These are phyloP conservation scores for Glaucopsyche alexis DNA, from an alignment of 2,888 invertebrate species.

Conservation along the genomic window DNA sequence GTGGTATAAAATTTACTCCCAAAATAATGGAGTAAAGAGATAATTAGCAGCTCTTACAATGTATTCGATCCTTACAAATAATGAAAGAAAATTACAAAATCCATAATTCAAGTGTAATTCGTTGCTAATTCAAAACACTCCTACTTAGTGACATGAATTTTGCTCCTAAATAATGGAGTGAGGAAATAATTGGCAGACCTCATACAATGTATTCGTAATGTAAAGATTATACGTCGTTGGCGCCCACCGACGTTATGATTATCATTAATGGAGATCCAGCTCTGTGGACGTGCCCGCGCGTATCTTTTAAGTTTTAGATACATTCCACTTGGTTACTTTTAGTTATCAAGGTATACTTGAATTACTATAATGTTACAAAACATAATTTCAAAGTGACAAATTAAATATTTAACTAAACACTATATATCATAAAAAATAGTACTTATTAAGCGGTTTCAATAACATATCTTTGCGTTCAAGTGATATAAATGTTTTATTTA, in stretches of 20 bases:
- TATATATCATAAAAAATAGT: too few relatives aligned
- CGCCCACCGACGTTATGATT: conserved; percentile 35
- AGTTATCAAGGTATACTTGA: too few relatives aligned
- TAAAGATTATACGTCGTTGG: conserved; percentile 27
- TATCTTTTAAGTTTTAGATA: conserved; percentile 30
- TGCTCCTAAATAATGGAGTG: background rate
- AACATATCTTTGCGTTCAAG: too few relatives aligned
- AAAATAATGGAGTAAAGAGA: too few relatives aligned
- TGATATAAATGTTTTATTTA: too few relatives aligned
- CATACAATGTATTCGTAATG: conserved; percentile 24
- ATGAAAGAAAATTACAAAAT: background rate
- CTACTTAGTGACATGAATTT: background rate
- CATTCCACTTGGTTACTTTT: conserved; percentile 32
- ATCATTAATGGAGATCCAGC: conserved; percentile 32
- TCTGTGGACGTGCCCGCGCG: conserved; percentile 23
- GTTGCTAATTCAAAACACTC: background rate
- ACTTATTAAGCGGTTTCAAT: too few relatives aligned
- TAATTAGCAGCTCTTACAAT: too few relatives aligned
- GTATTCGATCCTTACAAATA: too few relatives aligned
- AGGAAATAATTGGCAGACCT: conserved; percentile 2
- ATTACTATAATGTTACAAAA: too few relatives aligned
- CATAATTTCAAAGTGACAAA: too few relatives aligned
- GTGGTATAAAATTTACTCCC: too few relatives aligned
- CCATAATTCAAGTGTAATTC: background rate
- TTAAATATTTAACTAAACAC: too few relatives aligned